Evolutionary conservation across 1,140 invertebrate species (phyloP).

Genomic region (Scaptomyza montana): DNA sequence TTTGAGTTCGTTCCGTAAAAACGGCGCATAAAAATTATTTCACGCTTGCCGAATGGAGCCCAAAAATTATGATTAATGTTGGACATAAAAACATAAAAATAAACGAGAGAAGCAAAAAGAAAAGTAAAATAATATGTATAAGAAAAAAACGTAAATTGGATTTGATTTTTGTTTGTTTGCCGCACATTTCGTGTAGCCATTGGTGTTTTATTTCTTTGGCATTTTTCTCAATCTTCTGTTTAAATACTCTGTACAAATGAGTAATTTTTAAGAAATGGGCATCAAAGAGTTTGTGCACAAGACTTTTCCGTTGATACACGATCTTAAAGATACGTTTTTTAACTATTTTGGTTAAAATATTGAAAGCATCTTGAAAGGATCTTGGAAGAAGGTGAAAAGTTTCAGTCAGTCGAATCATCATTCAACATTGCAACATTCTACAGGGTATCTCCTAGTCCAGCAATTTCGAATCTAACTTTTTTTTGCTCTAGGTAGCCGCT

Average conservation of each 20-base stretch:
- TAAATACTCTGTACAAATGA: conserved; percentile 15
- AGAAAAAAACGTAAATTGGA: conserved; percentile 62
- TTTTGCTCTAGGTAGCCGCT: conserved; percentile 62
- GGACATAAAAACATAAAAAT: conserved; percentile 23
- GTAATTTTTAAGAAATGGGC: not conserved
- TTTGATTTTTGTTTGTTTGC: conserved; percentile 80
- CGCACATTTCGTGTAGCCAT: conserved; percentile 56
- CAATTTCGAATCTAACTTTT: not conserved
- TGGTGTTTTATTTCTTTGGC: conserved; percentile 37
- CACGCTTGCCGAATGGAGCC: conserved; percentile 58
- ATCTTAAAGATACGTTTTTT: too few relatives aligned
- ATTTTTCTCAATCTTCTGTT: conserved; percentile 4
- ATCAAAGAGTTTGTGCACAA: too few relatives aligned
- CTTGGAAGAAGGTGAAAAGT: too few relatives aligned
- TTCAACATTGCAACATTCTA: not conserved
- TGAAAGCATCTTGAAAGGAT: too few relatives aligned
- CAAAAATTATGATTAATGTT: conserved; percentile 78
- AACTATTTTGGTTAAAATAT: too few relatives aligned
- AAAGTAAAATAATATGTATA: not conserved
- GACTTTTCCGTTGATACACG: too few relatives aligned
- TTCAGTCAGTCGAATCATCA: too few relatives aligned
- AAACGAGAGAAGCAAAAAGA: not conserved
- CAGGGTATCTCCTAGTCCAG: conserved; percentile 8
- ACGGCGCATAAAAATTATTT: conserved; percentile 79
- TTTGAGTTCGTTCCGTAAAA: conserved; percentile 63